Evolutionary conservation across 2,797 vertebrate genomes (phyloP).

Genomic region (Florisuga fusca): DNA sequence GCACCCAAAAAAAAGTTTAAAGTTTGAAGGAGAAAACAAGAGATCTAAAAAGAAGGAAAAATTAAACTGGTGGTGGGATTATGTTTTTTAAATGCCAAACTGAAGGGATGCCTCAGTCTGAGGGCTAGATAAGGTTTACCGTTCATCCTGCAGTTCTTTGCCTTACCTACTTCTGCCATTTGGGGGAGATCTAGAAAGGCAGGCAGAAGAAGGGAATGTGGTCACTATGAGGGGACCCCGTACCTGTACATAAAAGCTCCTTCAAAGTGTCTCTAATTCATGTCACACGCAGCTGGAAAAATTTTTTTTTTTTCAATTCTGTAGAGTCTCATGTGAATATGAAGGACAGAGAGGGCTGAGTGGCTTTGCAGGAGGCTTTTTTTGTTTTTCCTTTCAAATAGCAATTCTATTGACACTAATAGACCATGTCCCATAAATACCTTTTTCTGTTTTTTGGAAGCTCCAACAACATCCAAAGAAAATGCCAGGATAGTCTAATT

Average conservation of each 20-base stretch:
- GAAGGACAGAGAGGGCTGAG: neutral
- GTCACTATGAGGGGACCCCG: rapidly evolving
- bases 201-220: neutral
- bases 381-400: neutral
- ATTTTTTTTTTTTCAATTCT: neutral
- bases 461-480: neutral
- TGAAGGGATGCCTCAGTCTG: neutral
- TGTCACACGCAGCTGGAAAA: neutral
- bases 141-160: neutral
- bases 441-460: neutral
- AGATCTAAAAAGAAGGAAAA: neutral
- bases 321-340: neutral
- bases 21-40: neutral
- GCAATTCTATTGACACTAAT: neutral
- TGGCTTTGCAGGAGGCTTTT: too few relatives aligned
- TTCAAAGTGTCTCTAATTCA: neutral
- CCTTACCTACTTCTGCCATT: neutral
- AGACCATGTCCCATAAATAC: neutral
- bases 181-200: neutral
- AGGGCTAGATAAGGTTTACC: neutral
- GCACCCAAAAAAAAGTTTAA: neutral
- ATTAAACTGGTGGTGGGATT: neutral
- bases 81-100: neutral
- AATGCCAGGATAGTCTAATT: neutral
- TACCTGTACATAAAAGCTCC: neutral